phyloP scores from a whole-genome alignment of 2,797 vertebrate genomes.

The Clarias platycephalus region DNA sequence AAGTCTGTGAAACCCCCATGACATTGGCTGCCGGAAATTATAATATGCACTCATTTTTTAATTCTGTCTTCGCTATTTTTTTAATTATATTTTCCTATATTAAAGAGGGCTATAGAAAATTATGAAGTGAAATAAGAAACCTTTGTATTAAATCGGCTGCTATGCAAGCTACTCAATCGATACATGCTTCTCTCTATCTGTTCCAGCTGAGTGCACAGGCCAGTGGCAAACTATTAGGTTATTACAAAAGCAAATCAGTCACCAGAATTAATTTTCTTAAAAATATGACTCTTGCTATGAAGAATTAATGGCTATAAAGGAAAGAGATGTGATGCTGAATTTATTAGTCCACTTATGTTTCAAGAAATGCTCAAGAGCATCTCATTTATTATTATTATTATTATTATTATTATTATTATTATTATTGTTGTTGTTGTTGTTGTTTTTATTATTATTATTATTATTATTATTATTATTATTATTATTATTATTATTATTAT shows the following conservation, averaged over 20 bases:
- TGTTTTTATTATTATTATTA: no score
- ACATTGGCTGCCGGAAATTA: conserved; percentile 36
- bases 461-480: no score
- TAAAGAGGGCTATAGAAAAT: conserved; percentile 60
- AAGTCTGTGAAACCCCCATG: conserved; percentile 15
- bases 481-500: no score
- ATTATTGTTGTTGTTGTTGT: no score
- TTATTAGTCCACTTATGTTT: conserved; percentile 59
- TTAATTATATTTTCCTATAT: conserved; percentile 57
- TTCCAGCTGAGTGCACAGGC: conserved; percentile 72
- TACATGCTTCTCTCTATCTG: conserved; percentile 70
- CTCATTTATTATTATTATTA: no score
- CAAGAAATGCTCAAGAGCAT: neutral
- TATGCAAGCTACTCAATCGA: conserved; percentile 68
- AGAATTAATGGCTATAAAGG: conserved; percentile 68
- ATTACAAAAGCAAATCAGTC: conserved; percentile 80
- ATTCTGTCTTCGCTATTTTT: conserved; percentile 43
- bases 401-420: no score
- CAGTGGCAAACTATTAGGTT: conserved; percentile 74
- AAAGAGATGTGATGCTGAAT: conserved; percentile 60
- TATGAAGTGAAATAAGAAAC: conserved; percentile 63
- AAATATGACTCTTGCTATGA: conserved; percentile 69
- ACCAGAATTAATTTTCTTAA: conserved; percentile 74
- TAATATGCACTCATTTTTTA: conserved; percentile 47
- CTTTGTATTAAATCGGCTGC: conserved; percentile 67